Evolutionary conservation across 2,113 vertebrate species (phyloP), one percentile per base, ranked within the genome.

Genomic region (Esox niger): DNA sequence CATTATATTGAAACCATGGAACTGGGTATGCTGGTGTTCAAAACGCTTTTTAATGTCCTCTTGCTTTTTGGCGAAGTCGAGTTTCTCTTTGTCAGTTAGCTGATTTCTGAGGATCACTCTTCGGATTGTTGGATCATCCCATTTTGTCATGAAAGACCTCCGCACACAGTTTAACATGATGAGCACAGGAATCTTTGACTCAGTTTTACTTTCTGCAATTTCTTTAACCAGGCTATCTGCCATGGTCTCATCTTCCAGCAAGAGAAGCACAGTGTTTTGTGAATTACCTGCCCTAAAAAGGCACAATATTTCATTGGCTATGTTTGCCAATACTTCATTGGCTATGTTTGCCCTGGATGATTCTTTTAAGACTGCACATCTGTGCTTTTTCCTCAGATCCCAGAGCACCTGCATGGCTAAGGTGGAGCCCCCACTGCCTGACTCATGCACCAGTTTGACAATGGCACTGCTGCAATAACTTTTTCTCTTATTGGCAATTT

Each of bases 1-100:
- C 58, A 79, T 75, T 15, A 79, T 69, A 6, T 75, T 72, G 65
- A 75, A 69, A n/a, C 68, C 73, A 67, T 79, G 57, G 30, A 62
- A 75, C 38, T 2, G 33, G 8, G 52, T 20, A 7, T 69, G 57
- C 15, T 30, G n/a, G 2, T 64, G 5, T 62, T 33, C 25, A n/a
- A 66, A 23, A 11, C 6, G 20, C n/a, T 59, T 1, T 21, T 1
- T 8, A 23, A 72, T 49, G 7, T 30, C 43, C 67, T 70, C 20
- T 49, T 13, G 46, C 46, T 61, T 46, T 3, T 61, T 5, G 4
- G 13, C 25, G 7, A 61, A 61, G 13, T 21, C 4, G 9, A 11
- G 4, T 27, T 69, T 3, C 25, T 69, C 67, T 5, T 49, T 20
- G 2, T 31, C 6, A n/a, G 56, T 49, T 3, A 69, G 33, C 11